These are phyloP conservation scores for Chaetura pelagica DNA, from an alignment of 2,113 vertebrate genomes.

Conservation along the genomic window DNA sequence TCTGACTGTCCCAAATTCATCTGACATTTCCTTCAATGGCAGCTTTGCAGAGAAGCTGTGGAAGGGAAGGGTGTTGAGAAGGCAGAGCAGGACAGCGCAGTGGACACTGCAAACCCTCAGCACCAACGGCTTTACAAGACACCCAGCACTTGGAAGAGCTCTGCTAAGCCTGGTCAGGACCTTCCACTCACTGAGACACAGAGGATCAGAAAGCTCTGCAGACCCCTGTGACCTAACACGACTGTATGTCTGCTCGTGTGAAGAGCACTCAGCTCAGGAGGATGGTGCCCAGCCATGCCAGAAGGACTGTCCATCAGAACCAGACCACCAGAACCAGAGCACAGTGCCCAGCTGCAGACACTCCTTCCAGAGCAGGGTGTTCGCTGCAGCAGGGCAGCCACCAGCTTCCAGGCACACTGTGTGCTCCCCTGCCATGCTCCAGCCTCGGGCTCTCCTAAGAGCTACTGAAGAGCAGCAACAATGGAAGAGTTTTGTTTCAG, in stretches of 20 bases:
- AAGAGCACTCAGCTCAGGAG: background rate
- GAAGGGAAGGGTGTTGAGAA: background rate
- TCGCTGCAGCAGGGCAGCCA: background rate
- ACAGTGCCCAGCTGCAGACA: background rate
- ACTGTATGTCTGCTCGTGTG: accelerated
- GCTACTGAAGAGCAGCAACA: background rate
- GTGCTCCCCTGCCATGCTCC: background rate
- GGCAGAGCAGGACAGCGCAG: background rate
- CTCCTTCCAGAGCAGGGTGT: background rate
- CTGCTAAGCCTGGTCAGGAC: background rate
- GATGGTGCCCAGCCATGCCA: background rate
- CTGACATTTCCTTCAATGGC: accelerated
- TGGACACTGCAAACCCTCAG: background rate
- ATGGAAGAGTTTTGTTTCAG: background rate
- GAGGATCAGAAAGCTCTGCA: background rate
- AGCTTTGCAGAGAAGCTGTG: background rate
- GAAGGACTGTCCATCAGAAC: background rate
- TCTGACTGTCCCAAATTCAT: background rate
- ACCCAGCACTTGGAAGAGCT: background rate
- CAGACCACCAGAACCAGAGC: background rate
- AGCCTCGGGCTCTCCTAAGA: background rate
- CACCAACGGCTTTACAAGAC: background rate
- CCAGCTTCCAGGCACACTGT: background rate
- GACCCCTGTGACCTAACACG: background rate
- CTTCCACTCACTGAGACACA: accelerated